Base-by-base conservation (phyloP, 2,797 vertebrate species). In the Melanotaenia parkinsoni region DNA sequence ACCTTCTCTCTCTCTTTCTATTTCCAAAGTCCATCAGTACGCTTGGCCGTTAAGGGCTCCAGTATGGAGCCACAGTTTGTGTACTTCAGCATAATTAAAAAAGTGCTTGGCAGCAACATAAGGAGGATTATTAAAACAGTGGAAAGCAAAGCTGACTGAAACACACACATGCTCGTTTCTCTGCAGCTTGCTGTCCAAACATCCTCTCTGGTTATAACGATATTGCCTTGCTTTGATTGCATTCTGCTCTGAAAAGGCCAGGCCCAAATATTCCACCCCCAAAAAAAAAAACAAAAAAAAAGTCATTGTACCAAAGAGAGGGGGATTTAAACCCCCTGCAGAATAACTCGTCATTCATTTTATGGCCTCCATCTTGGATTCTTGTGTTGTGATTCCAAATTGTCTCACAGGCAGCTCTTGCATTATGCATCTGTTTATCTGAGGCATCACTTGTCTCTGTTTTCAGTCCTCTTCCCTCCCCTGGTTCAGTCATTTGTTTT, bases 371-470 rank as follows among this genome's bases (percentile, higher is more conserved):
- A 65, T 76, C 84, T 78, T 67, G 35, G 66, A 70, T 88, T 89
- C 63, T 77, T 90, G 51, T 85, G 85, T 88, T 80, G 74, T 77
- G 75, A 81, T 91, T 89, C 80, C 83, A 90, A 86, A 86, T 81
- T 26, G 81, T 84, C 80, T 91, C 76, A 80, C 77, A 73, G 77
- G 87, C 89, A 84, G 81, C 86, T 83, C 84, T 76, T 92, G 79
- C 91, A 89, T 90, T 89, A 91, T 90, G 81, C 84, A 90, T 93
- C 83, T 89, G 81, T 91, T 92, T 88, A 86, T 90, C 80, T 78
- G 76, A 86, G 76, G 79, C 82, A 85, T 88, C 83, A 76, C 70
- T 79, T 70, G 54, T 73, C 72, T 57, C 67, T 76, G 75, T 90
- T 88, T 88, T 86, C 82, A 72, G 38, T n/a, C 72, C 70, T 70